Evolutionary conservation across 2,797 vertebrate species (phyloP).

Genomic region (Scolopax bukidnonensis): DNA sequence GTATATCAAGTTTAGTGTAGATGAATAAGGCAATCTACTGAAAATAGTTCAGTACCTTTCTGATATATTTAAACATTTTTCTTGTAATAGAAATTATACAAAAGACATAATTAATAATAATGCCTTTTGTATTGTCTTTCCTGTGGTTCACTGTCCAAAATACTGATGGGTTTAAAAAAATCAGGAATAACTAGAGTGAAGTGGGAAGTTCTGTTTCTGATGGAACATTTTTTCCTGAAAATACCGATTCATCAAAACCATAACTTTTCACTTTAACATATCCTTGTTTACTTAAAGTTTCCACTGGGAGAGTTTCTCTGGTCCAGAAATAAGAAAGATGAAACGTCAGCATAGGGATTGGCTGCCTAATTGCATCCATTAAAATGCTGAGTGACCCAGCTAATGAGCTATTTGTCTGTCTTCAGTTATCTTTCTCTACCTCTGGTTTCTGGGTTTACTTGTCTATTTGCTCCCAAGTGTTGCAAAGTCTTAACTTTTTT

Average conservation of each 20-base stretch:
- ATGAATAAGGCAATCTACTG: background rate
- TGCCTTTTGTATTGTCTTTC: background rate
- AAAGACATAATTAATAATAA: background rate
- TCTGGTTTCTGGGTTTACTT: background rate
- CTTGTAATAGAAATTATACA: background rate
- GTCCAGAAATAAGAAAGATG: background rate
- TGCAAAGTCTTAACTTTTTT: background rate
- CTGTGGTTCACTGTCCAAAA: background rate
- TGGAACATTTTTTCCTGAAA: background rate
- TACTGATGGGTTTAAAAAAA: background rate
- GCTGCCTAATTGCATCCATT: background rate
- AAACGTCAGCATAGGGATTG: background rate
- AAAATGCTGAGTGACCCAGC: background rate
- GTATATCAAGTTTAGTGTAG: background rate
- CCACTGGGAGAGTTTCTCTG: background rate
- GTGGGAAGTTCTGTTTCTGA: background rate
- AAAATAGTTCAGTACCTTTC: background rate
- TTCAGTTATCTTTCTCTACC: background rate
- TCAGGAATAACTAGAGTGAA: background rate
- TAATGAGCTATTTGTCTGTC: background rate
- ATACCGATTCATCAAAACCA: background rate
- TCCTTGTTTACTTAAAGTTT: background rate
- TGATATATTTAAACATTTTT: slow-evolving; percentile 23
- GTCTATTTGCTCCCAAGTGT: background rate
- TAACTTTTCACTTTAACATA: background rate